Evolutionary conservation across 2,888 invertebrate genomes (phyloP).

Genomic region (Watsonalla binaria): DNA sequence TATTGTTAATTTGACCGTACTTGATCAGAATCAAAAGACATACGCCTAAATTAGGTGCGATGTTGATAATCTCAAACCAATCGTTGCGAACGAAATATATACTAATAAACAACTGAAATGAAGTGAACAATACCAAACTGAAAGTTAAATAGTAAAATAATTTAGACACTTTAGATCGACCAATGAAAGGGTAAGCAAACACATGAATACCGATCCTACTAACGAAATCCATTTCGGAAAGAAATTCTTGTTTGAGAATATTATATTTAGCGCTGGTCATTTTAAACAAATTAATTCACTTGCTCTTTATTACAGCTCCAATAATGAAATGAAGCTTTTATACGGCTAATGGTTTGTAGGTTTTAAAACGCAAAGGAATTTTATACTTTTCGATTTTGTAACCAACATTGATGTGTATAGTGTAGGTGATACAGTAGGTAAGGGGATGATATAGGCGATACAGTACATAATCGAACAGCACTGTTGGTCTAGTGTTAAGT

Average conservation of each 20-base stretch:
- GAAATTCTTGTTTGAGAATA: constrained; percentile 29
- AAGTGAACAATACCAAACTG: constrained; percentile 35
- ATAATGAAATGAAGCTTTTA: neutral
- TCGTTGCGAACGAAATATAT: constrained; percentile 39
- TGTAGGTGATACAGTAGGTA: too few species aligned
- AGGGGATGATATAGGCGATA: too few species aligned
- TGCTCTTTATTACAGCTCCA: neutral
- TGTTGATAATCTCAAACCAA: constrained; percentile 52
- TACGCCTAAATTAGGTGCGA: constrained; percentile 59
- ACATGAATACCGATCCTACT: constrained; percentile 37
- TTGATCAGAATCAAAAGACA: constrained; percentile 50
- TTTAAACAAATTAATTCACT: neutral
- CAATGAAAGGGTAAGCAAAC: constrained; percentile 50
- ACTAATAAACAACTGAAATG: constrained; percentile 40
- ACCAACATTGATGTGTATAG: too few species aligned
- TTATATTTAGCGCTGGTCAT: constrained; percentile 21
- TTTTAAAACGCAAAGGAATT: too few species aligned
- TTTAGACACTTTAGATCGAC: constrained; percentile 27
- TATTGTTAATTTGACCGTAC: constrained; percentile 40
- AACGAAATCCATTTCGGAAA: constrained; percentile 41
- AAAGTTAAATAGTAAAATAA: constrained; percentile 31
- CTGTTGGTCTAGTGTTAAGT: too few species aligned
- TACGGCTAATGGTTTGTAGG: neutral
- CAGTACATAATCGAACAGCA: too few species aligned
- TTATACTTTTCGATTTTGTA: too few species aligned